Conservation (phyloP, 2,797 vertebrate genomes). For the Chloroceryle amazona region DNA sequence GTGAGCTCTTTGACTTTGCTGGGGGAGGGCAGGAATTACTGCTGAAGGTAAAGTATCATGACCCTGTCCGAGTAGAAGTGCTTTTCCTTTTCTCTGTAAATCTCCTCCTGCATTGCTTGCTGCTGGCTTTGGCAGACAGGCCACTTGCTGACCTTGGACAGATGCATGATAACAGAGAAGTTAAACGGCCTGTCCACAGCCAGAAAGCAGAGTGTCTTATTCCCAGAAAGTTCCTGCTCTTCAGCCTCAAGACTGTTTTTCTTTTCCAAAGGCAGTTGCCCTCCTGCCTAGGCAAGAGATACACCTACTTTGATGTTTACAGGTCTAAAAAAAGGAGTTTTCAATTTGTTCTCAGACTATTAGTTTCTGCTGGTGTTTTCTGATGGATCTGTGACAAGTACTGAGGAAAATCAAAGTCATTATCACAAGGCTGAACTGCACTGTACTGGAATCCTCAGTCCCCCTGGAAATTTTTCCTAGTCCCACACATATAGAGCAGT, state of each 20-base stretch:
- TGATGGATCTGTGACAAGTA: too few species aligned
- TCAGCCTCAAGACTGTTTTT: background rate
- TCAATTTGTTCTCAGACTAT: too few species aligned
- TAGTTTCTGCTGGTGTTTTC: too few species aligned
- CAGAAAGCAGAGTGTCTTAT: background rate
- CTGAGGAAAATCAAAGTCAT: too few species aligned
- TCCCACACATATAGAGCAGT: too few species aligned
- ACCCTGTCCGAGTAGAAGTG: background rate
- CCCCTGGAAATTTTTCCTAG: too few species aligned
- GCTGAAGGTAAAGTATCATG: background rate
- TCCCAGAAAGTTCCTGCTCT: background rate
- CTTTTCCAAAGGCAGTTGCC: background rate
- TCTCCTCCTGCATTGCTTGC: background rate
- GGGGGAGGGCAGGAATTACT: background rate
- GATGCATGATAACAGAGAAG: background rate
- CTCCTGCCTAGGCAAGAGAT: background rate
- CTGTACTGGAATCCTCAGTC: too few species aligned
- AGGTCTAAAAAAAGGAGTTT: too few species aligned
- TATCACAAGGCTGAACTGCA: too few species aligned
- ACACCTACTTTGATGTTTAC: too few species aligned
- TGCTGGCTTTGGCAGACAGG: background rate
- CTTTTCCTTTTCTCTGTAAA: background rate
- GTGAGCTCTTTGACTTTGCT: background rate
- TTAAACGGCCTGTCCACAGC: background rate
- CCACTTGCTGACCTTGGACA: background rate